Evolutionary conservation across 2,797 vertebrate genomes (phyloP), one percentile per base, ranked within the genome.

Genomic region (Centropyge bicolor): DNA sequence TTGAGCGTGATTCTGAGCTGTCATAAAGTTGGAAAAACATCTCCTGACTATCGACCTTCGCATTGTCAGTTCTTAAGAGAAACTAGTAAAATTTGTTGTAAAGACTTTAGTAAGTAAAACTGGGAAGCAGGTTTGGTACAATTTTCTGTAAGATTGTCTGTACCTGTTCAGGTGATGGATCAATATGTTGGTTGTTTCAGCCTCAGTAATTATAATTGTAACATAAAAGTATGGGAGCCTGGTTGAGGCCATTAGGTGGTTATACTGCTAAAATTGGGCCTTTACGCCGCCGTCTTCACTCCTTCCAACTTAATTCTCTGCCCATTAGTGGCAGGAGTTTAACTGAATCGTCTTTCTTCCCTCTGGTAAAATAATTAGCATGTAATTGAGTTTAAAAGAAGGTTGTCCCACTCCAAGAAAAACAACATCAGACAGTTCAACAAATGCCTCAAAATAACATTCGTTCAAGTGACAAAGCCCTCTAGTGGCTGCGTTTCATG

Each of bases 21-120:
- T 90, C 87, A 92, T 78, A 71, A 92, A 84, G 74, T 89, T 83
- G 65, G 59, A 81, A 78, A 89, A 90, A 86, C 70, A 84, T 82
- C 78, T 86, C 57, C 36, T 80, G 61, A 82, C 87, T 88, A 88
- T 91, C 75, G 80, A 89, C 88, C 83, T 88, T 86, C 88, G 75
- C 52, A 67, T 83, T 68, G 80, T 78, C 74, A 72, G 78, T 65
- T 89, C 85, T 85, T 69, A 69, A 59, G 43, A 86, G 66, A 81
- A 84, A 84, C 56, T 27, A 60, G 57, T 71, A 68, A 86, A 87
- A 87, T 74, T 49, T 62, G 48, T 27, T 2, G 16, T 67, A 66
- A 81, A 79, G 83, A 70, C 65, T 84, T 84, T 78, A 4, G 12
- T 5, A 8, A 61, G 54, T 69, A 27, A 63, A 82, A 79, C 40